Conservation (phyloP, 2,888 invertebrate genomes). For the Drosophila siamana region DNA sequence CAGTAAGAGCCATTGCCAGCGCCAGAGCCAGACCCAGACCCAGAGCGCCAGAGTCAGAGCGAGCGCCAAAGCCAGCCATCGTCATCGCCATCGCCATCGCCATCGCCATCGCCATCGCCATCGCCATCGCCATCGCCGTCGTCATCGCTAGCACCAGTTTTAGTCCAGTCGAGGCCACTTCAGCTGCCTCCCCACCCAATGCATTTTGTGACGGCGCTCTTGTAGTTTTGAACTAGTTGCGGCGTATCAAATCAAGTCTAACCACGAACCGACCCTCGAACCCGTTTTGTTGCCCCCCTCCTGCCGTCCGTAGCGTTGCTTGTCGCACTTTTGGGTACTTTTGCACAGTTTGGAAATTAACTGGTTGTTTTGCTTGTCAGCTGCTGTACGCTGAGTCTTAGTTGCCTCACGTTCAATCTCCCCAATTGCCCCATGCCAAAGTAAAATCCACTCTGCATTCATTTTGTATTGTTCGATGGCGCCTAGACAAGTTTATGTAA, state of each 20-base stretch:
- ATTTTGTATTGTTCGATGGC: slow-evolving; percentile 71
- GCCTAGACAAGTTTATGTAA: slow-evolving; percentile 65
- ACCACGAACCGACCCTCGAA: slow-evolving; percentile 52
- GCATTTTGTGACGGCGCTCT: slow-evolving; percentile 38
- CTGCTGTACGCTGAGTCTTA: slow-evolving; percentile 41
- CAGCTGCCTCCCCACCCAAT: slow-evolving; percentile 27
- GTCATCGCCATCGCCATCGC: no score
- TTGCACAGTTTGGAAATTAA: slow-evolving; percentile 76
- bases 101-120: not conserved
- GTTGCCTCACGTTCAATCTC: slow-evolving; percentile 21
- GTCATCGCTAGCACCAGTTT: slow-evolving; percentile 7
- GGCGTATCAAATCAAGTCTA: slow-evolving; percentile 63
- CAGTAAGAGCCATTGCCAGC: slow-evolving; percentile 13
- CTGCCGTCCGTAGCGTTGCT: not conserved
- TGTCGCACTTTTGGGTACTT: slow-evolving; percentile 56
- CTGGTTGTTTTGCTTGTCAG: slow-evolving; percentile 65
- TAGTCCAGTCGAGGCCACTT: slow-evolving; percentile 12
- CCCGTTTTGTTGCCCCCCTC: not conserved
- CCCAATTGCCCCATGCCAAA: not conserved
- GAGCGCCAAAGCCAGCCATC: no score
- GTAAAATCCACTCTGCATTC: slow-evolving; percentile 3
- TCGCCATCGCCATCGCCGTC: slow-evolving; percentile 4
- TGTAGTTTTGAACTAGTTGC: slow-evolving; percentile 59
- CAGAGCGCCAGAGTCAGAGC: no score
- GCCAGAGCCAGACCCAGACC: not conserved